These are phyloP conservation scores for Eulimnadia texana DNA, from an alignment of 1,140 invertebrate genomes.

Conservation along the genomic window DNA sequence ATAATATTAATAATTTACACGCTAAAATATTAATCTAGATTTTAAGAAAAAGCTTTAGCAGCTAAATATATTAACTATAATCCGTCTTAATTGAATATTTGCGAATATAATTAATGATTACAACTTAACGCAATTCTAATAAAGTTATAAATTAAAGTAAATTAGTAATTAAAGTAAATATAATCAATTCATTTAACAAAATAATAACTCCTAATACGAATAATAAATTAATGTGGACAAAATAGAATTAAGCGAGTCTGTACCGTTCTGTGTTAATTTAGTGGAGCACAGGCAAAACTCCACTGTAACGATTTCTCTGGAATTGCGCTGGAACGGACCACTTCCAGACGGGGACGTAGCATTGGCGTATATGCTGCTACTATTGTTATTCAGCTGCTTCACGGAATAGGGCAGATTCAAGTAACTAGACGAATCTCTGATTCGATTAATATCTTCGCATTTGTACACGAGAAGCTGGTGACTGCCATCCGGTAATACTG, in stretches of 20 bases:
- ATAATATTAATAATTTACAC: too few relatives aligned
- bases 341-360: constrained; percentile 15
- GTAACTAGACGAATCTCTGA: constrained; percentile 52
- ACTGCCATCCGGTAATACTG: constrained; percentile 62
- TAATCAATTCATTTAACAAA: too few relatives aligned
- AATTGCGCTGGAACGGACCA: constrained; percentile 54
- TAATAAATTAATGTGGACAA: too few relatives aligned
- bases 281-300: constrained; percentile 79
- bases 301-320: constrained; percentile 69
- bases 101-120: too few relatives aligned
- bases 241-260: too few relatives aligned
- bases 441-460: constrained; percentile 64
- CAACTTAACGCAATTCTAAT: too few relatives aligned
- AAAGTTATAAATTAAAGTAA: too few relatives aligned
- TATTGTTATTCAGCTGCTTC: constrained; percentile 24
- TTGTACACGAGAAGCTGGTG: constrained; percentile 87
- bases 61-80: background rate
- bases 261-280: constrained; percentile 85
- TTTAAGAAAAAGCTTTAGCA: background rate
- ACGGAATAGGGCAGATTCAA: constrained; percentile 52
- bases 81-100: constrained; percentile 21
- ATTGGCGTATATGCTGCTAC: constrained; percentile 1
- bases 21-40: background rate
- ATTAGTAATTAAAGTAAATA: too few relatives aligned
- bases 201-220: too few relatives aligned